A percentile compares a stretch with the other conserved stretches of the same genome.
These are phyloP conservation scores for Zaprionus lachaisei DNA, from an alignment of 1,140 invertebrate genomes.

Conservation along the genomic window DNA sequence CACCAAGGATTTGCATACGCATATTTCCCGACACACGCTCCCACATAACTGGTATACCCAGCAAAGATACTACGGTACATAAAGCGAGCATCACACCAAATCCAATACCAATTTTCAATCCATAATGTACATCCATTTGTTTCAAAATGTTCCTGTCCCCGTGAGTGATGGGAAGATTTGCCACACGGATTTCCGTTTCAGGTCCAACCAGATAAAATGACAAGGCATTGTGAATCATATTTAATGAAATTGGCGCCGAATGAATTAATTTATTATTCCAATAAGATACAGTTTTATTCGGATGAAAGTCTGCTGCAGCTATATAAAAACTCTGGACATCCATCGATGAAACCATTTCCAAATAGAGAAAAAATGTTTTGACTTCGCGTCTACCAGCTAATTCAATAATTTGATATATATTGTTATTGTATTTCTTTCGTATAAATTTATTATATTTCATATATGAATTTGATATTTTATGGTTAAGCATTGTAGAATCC, in stretches of 20 bases:
- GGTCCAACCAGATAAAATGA: neutral
- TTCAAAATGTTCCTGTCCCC: neutral
- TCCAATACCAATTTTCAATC: neutral
- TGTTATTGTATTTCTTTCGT: accelerated
- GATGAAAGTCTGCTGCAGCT: neutral
- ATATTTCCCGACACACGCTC: neutral
- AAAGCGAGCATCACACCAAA: neutral
- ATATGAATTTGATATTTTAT: neutral
- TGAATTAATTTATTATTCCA: slow-evolving; percentile 20
- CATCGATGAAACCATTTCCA: neutral
- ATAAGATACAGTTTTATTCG: neutral
- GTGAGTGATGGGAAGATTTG: slow-evolving; percentile 20
- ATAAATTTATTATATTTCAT: neutral
- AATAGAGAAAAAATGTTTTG: neutral
- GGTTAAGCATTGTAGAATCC: neutral
- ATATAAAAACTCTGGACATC: slow-evolving; percentile 9
- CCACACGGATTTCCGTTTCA: neutral
- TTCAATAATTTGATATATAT: neutral
- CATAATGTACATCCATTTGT: neutral
- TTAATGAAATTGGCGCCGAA: slow-evolving; percentile 19
- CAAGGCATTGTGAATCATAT: slow-evolving; percentile 31
- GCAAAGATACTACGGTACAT: neutral
- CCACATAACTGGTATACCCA: slow-evolving; percentile 6
- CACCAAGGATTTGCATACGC: neutral
- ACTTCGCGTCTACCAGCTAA: slow-evolving; percentile 12